Conservation (phyloP, 2,797 vertebrate species). For the Crax fasciolata region DNA sequence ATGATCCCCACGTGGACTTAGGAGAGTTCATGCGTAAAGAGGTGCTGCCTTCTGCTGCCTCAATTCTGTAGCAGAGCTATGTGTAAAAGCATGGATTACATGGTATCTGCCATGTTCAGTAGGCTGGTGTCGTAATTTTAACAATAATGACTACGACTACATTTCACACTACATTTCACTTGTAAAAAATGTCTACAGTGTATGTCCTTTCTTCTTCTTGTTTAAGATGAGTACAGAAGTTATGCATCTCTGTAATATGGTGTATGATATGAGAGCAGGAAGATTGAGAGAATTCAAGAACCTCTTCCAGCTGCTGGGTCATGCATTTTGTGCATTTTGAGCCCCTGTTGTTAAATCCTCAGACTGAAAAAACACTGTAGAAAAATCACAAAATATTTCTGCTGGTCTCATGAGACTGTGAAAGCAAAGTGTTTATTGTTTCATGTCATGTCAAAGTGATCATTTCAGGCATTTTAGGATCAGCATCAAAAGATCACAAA, state of each 20-base stretch:
- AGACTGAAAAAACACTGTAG: background rate
- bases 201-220: background rate
- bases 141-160: background rate
- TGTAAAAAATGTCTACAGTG: background rate
- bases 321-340: background rate
- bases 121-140: background rate
- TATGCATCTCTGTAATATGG: background rate
- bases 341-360: background rate
- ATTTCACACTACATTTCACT: background rate
- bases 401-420: background rate
- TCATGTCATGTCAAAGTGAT: background rate
- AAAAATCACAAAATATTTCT: conserved; percentile 23
- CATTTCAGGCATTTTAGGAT: background rate
- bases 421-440: background rate
- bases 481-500: background rate
- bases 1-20: conserved; percentile 87
- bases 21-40: conserved; percentile 88
- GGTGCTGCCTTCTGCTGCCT: conserved; percentile 83
- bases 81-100: background rate
- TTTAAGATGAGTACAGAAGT: background rate
- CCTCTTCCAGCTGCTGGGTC: background rate
- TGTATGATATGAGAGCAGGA: background rate
- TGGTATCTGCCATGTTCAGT: background rate
- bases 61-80: conserved; percentile 63
- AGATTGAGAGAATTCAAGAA: background rate